Conservation (phyloP, 2,113 vertebrate genomes). For the Esox niger region DNA sequence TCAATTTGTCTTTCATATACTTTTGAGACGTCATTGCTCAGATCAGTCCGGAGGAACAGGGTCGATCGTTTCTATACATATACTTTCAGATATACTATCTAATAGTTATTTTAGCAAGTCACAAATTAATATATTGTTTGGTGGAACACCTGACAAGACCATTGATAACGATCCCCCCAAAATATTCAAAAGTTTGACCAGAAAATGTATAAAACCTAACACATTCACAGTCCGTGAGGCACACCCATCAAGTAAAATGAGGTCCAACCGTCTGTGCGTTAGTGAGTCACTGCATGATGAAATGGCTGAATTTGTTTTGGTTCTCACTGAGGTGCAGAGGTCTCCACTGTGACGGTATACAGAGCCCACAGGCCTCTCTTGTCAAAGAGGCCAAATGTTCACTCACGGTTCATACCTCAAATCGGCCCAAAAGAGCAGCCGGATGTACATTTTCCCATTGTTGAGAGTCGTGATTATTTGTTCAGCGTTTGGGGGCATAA, state of each 20-base stretch:
- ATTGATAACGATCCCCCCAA: too few relatives aligned
- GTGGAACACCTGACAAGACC: too few relatives aligned
- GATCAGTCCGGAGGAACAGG: too few relatives aligned
- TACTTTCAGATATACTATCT: too few relatives aligned
- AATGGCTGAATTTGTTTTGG: neutral
- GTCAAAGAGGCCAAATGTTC: neutral
- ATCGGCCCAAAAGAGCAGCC: neutral
- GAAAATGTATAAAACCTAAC: too few relatives aligned
- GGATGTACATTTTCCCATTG: neutral
- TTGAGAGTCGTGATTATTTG: neutral
- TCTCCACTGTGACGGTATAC: neutral
- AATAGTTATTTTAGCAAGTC: too few relatives aligned
- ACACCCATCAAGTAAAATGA: neutral
- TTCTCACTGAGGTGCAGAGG: neutral
- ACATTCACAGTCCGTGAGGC: too few relatives aligned
- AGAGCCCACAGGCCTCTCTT: neutral
- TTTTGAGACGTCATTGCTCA: neutral
- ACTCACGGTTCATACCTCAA: neutral
- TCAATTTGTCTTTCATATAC: neutral
- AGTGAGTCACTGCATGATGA: neutral
- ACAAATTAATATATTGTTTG: too few relatives aligned
- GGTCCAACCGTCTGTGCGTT: slow-evolving; percentile 26
- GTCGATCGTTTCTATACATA: too few relatives aligned
- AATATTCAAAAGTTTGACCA: too few relatives aligned
- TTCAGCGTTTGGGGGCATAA: neutral